Evolutionary conservation across 2,888 invertebrate species (phyloP).

Genomic region (Nyleta sp.): DNA sequence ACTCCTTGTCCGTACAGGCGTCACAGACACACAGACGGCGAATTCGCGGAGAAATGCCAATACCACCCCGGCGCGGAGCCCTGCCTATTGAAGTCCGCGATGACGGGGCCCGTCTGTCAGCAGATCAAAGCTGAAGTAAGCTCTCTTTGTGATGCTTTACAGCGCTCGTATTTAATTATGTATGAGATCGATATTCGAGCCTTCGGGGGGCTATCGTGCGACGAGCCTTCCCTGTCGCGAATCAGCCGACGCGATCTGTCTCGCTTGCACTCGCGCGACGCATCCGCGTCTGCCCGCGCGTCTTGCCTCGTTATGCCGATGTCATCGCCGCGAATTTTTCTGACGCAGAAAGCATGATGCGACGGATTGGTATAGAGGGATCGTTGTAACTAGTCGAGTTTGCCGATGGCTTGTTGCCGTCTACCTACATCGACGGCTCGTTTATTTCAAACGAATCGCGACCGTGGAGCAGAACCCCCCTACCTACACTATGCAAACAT

Average conservation of each 20-base stretch:
- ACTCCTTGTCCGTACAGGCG: slow-evolving; percentile 43
- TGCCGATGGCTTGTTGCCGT: too few species aligned
- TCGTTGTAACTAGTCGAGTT: too few species aligned
- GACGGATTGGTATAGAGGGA: too few species aligned
- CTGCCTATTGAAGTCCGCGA: slow-evolving; percentile 80
- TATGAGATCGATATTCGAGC: slow-evolving; percentile 82
- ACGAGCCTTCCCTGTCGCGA: slow-evolving; percentile 48
- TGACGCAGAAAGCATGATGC: too few species aligned
- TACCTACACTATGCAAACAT: too few species aligned
- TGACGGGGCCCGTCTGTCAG: slow-evolving; percentile 82
- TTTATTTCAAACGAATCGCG: too few species aligned
- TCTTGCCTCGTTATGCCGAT: slow-evolving; percentile 51
- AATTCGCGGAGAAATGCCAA: slow-evolving; percentile 69
- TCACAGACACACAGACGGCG: slow-evolving; percentile 48
- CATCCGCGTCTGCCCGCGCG: slow-evolving; percentile 46
- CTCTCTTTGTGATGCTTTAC: slow-evolving; percentile 81
- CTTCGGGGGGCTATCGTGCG: slow-evolving; percentile 73
- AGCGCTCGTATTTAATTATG: slow-evolving; percentile 82
- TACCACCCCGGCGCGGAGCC: slow-evolving; percentile 71
- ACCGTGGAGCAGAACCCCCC: too few species aligned
- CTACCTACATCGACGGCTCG: too few species aligned
- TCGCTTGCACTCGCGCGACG: slow-evolving; percentile 29
- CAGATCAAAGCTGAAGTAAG: slow-evolving; percentile 81
- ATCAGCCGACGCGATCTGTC: slow-evolving; percentile 29
- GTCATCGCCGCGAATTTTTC: slow-evolving; percentile 40